Evolutionary conservation across 2,888 invertebrate species (phyloP).

Genomic region (Rhingia rostrata): DNA sequence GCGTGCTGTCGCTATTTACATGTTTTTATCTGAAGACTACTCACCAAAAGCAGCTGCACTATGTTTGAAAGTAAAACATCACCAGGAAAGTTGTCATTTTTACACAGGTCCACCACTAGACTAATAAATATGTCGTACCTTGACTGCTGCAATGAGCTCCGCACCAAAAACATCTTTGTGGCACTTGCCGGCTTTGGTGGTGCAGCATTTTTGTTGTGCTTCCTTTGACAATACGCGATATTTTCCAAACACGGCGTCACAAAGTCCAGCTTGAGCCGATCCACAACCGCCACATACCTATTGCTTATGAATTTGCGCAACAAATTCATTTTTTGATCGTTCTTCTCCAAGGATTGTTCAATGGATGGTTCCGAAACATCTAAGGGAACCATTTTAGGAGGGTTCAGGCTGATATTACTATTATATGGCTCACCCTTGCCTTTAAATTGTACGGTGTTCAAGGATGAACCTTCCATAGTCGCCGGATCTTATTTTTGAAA

Average conservation of each 20-base stretch:
- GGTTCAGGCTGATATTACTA: neutral
- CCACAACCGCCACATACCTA: constrained; percentile 78
- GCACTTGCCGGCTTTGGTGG: constrained; percentile 77
- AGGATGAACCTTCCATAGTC: no score
- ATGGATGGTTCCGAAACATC: neutral
- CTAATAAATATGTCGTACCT: constrained; percentile 79
- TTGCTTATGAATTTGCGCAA: constrained; percentile 79
- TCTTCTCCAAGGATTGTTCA: constrained; percentile 27
- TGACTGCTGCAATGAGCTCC: constrained; percentile 77
- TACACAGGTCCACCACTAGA: constrained; percentile 78
- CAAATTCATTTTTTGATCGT: constrained; percentile 66
- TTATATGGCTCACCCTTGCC: neutral
- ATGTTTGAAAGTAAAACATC: constrained; percentile 79
- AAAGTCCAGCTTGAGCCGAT: constrained; percentile 78
- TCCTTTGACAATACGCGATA: constrained; percentile 78
- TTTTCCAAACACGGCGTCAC: constrained; percentile 79
- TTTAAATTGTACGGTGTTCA: no score
- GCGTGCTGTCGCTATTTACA: neutral
- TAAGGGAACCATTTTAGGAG: neutral
- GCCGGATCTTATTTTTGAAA: constrained; percentile 26
- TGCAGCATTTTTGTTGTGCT: constrained; percentile 78
- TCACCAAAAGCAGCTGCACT: constrained; percentile 80
- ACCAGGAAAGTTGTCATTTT: constrained; percentile 80
- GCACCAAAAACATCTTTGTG: constrained; percentile 76
- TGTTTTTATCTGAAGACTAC: constrained; percentile 18